Conservation (phyloP, 2,113 vertebrate species). For the Chiloscyllium plagiosum region DNA sequence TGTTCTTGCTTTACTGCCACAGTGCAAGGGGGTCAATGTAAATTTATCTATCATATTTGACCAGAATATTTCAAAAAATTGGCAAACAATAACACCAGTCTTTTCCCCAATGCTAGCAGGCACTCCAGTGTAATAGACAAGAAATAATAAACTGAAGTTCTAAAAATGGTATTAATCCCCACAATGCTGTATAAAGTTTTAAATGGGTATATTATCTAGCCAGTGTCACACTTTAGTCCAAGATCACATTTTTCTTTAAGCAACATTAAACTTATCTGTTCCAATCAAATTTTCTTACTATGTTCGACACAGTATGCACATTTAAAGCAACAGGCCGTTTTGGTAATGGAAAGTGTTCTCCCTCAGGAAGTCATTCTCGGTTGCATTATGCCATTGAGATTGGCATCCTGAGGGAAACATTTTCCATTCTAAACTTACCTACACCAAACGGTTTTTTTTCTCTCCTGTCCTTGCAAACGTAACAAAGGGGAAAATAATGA, state of each 20-base stretch:
- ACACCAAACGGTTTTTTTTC: neutral
- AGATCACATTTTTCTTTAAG: neutral
- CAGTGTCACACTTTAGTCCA: neutral
- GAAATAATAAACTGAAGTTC: neutral
- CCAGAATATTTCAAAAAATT: neutral
- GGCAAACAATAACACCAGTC: neutral
- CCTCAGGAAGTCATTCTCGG: conserved; percentile 36
- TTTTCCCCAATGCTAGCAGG: neutral
- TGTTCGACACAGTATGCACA: neutral
- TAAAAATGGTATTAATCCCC: neutral
- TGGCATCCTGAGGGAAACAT: conserved; percentile 26
- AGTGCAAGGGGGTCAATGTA: neutral
- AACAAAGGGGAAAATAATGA: neutral
- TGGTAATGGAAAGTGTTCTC: conserved; percentile 34
- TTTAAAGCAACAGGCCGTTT: conserved; percentile 9
- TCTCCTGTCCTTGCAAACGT: neutral
- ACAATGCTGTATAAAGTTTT: neutral
- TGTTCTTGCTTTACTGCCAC: neutral
- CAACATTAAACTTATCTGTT: neutral
- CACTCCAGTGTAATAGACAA: neutral
- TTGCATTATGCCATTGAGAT: conserved; percentile 30
- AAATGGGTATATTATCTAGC: neutral
- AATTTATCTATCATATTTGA: neutral
- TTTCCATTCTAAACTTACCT: conserved; percentile 36
- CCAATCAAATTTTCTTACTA: neutral